phyloP scores from a whole-genome alignment of 2,113 vertebrate genomes.

The Campylomormyrus tamandua region DNA sequence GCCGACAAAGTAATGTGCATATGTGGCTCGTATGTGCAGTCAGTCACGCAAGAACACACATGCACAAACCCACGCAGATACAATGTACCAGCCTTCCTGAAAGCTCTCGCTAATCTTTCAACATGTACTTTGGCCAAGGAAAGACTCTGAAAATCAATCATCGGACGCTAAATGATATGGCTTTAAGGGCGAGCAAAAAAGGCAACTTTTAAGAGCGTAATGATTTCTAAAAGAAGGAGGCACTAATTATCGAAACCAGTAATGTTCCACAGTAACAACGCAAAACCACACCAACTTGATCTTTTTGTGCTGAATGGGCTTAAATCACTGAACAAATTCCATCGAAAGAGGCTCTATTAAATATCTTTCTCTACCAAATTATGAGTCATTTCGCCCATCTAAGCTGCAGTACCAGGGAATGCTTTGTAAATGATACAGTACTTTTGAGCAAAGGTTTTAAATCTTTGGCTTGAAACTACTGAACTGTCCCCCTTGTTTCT shows the following conservation, averaged over 20 bases:
- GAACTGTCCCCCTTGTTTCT: conserved; percentile 45
- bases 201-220: conserved; percentile 38
- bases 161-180: conserved; percentile 27
- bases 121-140: conserved; percentile 34
- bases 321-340: conserved; percentile 34
- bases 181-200: conserved; percentile 37
- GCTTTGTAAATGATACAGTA: conserved; percentile 58
- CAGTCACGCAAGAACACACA: background rate
- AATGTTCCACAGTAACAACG: conserved; percentile 41
- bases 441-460: conserved; percentile 45
- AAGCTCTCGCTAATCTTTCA: conserved; percentile 34
- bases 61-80: background rate
- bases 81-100: background rate
- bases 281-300: conserved; percentile 32
- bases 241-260: conserved; percentile 53
- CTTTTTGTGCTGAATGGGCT: conserved; percentile 28
- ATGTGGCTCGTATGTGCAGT: background rate
- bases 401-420: conserved; percentile 48
- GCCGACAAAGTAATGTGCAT: background rate
- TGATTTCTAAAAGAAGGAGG: conserved; percentile 47
- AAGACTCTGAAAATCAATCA: conserved; percentile 32
- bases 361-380: conserved; percentile 25
- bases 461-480: conserved; percentile 48
- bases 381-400: conserved; percentile 57
- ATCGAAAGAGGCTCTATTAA: conserved; percentile 29